Evolutionary conservation across 2,888 invertebrate genomes (phyloP).

Genomic region (Meganola albula): DNA sequence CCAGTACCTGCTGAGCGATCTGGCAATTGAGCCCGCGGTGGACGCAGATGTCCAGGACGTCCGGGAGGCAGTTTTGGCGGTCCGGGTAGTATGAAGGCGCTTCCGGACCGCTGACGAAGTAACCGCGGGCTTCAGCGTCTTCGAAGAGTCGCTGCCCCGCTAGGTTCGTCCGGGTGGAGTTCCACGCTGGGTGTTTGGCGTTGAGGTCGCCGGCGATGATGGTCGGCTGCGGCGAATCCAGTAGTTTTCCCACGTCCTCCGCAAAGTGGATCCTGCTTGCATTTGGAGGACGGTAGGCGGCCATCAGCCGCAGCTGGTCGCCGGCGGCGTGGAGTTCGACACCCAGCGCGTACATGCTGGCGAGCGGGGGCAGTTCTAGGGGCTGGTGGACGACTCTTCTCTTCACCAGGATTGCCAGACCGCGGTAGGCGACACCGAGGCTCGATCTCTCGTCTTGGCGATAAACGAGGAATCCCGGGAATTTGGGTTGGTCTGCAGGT

Average conservation of each 20-base stretch:
- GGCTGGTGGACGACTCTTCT: conserved; percentile 1
- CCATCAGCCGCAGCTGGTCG: not conserved
- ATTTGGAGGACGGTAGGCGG: not conserved
- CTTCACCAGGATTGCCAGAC: not conserved
- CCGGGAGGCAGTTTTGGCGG: not conserved
- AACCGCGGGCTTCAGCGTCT: not conserved
- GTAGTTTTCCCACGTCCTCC: not conserved
- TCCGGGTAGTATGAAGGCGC: conserved; percentile 4
- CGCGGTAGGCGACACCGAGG: not conserved
- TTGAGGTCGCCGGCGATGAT: conserved; percentile 2
- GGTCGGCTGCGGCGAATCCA: not conserved
- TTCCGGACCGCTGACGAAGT: conserved; percentile 1
- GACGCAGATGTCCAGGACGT: not conserved
- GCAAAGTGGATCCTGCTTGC: not conserved
- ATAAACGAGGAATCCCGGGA: conserved; percentile 3
- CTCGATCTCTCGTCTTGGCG: conserved; percentile 5
- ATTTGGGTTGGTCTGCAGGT: not conserved
- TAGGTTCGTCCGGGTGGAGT: not conserved
- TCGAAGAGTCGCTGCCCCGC: not conserved
- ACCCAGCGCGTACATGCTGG: conserved; percentile 1
- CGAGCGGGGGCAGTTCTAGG: not conserved
- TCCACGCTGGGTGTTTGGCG: conserved; percentile 1
- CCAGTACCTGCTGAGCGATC: not conserved
- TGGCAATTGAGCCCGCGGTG: not conserved
- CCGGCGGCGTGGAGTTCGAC: not conserved